A percentile compares a stretch with the other conserved stretches of the same genome.
These are phyloP conservation scores for Drosophila sordidula DNA, from an alignment of 2,888 invertebrate genomes.

Conservation along the genomic window DNA sequence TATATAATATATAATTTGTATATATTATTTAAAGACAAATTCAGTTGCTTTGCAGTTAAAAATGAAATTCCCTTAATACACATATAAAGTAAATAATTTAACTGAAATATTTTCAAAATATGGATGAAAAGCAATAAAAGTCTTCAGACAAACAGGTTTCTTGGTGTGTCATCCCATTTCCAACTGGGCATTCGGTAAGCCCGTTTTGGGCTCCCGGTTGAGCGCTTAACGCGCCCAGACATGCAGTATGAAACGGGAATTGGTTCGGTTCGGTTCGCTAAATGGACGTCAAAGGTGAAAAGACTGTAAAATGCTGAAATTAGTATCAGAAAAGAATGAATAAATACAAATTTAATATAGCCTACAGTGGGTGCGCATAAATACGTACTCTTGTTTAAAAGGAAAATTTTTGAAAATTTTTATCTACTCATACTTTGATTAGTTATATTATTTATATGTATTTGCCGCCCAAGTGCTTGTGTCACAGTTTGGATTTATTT, in stretches of 20 bases:
- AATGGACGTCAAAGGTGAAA: slow-evolving; percentile 59
- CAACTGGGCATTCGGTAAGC: slow-evolving; percentile 59
- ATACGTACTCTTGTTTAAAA: not conserved
- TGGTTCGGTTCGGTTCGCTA: slow-evolving; percentile 75
- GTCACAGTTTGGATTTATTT: slow-evolving; percentile 67
- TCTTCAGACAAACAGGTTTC: slow-evolving; percentile 53
- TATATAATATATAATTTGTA: no score
- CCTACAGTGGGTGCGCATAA: not conserved
- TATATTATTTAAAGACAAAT: no score
- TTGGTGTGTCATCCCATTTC: slow-evolving; percentile 49
- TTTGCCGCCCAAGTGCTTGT: slow-evolving; percentile 57
- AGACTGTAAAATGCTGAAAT: slow-evolving; percentile 17
- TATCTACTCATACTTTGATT: slow-evolving; percentile 36
- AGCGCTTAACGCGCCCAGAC: slow-evolving; percentile 57
- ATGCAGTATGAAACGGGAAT: slow-evolving; percentile 81
- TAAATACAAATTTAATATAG: not conserved
- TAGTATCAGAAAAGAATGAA: slow-evolving; percentile 1
- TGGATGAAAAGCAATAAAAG: not conserved
- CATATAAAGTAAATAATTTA: no score
- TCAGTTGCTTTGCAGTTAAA: no score
- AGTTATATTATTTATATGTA: slow-evolving; percentile 34
- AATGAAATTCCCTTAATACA: no score
- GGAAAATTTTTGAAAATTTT: not conserved
- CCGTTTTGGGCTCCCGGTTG: slow-evolving; percentile 71
- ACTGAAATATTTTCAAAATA: no score